Base-by-base conservation (phyloP, 2,888 invertebrate genomes). In the Mythimna vitellina region DNA sequence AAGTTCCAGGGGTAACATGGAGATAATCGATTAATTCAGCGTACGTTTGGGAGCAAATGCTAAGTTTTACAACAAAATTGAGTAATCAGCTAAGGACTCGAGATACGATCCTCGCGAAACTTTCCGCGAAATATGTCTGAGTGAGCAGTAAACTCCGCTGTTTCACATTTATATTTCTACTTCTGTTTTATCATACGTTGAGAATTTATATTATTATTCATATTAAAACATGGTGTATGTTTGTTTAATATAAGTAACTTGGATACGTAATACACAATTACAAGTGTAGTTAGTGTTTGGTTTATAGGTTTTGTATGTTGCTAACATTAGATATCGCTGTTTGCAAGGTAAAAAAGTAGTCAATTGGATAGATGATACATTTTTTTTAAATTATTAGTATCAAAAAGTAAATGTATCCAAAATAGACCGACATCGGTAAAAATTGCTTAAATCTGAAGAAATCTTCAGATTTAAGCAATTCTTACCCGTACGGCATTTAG, bases 61-160 rank as follows among this genome's bases (percentile, higher is more conserved):
- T 83, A 83, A 86, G 86, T 89, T 88, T 81, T 67, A 84, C 81
- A 87, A 86, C 90, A 85, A 86, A 87, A 87, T 86, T 85, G 85
- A 70, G 76, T 89, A 90, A 90, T 89, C 90, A 90, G 87, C 88
- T 87, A 88, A 90, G 78, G 84, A 85, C 62, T 51, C 62, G 56
- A 88, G 81, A 78, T 83, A 80, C 81, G 86, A 87, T 80, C 86
- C 78, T 73, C 78, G 76, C 64, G 71, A 83, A 90, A 90, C 87
- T 89, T 89, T 85, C 69, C 77, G 66, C 74, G 72, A 82, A 86
- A 87, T 86, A 86, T 85, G 78, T 88, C 85, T 35, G 76, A 58
- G 74, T 35, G 76, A 58, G 74, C 73, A 72, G 75, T 78, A 75
- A 79, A 76, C 80, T 81, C 73, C 75, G 80, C 82, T 84, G 86